Evolutionary conservation across 37 sponge, comb jelly and placozoan genomes (phyloP).

Genomic region (Geodia barretti): DNA sequence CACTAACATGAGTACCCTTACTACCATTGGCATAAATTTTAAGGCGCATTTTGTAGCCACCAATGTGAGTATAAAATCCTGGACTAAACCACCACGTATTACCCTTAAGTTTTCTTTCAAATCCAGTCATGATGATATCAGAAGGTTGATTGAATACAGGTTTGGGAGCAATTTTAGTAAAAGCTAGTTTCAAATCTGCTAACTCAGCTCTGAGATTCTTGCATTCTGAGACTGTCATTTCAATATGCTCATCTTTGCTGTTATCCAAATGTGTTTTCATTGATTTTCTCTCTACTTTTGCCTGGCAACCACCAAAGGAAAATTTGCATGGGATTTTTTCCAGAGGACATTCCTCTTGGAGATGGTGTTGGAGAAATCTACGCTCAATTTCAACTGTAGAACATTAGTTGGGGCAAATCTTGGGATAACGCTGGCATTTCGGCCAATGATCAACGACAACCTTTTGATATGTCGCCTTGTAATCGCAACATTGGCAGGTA

Average conservation of each 20-base stretch:
- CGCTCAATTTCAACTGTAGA: background rate
- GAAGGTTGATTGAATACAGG: background rate
- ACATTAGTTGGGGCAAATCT: slow-evolving; percentile 43
- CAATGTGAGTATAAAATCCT: background rate
- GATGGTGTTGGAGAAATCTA: slow-evolving; percentile 14
- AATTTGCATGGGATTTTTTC: slow-evolving; percentile 34
- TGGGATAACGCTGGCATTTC: slow-evolving; percentile 16
- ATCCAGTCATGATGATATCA: background rate
- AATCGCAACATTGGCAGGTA: slow-evolving; percentile 31
- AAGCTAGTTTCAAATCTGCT: background rate
- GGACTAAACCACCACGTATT: background rate
- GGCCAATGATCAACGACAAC: slow-evolving; percentile 12
- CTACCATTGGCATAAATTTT: background rate
- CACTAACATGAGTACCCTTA: background rate
- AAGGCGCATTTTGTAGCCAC: slow-evolving; percentile 3
- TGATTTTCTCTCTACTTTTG: slow-evolving; percentile 8
- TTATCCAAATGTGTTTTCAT: slow-evolving; percentile 15
- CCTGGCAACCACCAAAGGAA: background rate
- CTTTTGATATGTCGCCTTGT: slow-evolving; percentile 6
- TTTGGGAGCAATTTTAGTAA: background rate
- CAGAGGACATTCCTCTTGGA: slow-evolving; percentile 17
- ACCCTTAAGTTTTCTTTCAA: background rate
- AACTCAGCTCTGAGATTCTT: too few species aligned
- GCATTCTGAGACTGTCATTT: too few species aligned
- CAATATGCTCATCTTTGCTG: too few species aligned